Evolutionary conservation across 2,113 vertebrate species (phyloP).

Genomic region (Hyaena hyaena): DNA sequence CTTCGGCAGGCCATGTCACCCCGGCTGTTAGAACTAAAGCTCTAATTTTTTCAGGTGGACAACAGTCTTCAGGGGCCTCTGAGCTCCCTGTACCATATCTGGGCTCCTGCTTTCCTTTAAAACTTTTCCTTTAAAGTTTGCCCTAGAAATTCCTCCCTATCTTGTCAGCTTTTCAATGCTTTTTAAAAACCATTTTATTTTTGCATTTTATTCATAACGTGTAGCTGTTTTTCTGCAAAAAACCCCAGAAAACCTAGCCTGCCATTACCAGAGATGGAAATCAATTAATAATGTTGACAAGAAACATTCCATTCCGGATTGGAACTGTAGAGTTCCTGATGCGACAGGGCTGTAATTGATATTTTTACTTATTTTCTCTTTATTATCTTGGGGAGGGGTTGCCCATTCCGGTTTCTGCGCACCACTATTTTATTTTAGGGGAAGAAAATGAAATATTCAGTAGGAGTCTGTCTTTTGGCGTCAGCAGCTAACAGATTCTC

Average conservation of each 20-base stretch:
- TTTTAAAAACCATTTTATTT: not conserved
- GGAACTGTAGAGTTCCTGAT: not conserved
- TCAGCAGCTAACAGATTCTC: conserved; percentile 57
- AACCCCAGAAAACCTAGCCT: not conserved
- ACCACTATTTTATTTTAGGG: conserved; percentile 56
- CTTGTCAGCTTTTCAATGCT: conserved; percentile 11
- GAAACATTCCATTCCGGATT: not conserved
- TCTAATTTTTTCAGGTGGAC: conserved; percentile 6
- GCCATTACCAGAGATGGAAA: conserved; percentile 22
- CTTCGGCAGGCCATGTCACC: not conserved
- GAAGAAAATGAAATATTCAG: conserved; percentile 59
- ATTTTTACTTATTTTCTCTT: conserved; percentile 59
- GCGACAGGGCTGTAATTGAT: not conserved
- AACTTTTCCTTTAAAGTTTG: not conserved
- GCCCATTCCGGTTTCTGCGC: conserved; percentile 15
- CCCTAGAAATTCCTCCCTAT: conserved; percentile 18
- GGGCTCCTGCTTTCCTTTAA: not conserved
- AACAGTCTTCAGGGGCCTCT: not conserved
- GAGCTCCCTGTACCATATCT: not conserved
- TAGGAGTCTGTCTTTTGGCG: conserved; percentile 56
- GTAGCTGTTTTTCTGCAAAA: not conserved
- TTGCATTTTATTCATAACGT: conserved; percentile 37
- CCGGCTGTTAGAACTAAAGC: conserved; percentile 8
- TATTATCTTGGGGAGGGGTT: not conserved
- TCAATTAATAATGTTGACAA: conserved; percentile 17